These are phyloP conservation scores for Oxyteleia sp. DNA, from an alignment of 2,888 invertebrate genomes.

Conservation along the genomic window DNA sequence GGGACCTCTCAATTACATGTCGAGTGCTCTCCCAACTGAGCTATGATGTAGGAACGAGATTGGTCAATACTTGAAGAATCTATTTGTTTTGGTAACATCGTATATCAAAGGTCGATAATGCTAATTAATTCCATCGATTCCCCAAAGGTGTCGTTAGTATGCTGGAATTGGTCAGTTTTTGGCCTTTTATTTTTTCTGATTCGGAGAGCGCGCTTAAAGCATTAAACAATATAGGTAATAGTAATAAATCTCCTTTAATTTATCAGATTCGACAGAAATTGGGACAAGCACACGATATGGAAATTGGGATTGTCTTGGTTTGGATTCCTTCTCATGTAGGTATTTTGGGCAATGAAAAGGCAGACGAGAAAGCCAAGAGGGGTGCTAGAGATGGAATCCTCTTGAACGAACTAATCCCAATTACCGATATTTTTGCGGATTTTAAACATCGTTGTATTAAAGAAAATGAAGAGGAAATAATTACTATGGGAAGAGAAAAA, in stretches of 20 bases:
- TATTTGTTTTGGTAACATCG: no score
- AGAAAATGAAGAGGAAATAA: constrained; percentile 10
- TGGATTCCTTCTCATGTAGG: constrained; percentile 72
- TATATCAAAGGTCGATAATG: no score
- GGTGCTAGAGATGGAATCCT: background rate
- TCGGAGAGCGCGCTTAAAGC: constrained; percentile 58
- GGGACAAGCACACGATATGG: background rate
- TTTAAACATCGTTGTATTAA: constrained; percentile 22
- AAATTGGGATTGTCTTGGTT: constrained; percentile 34
- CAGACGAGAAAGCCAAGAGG: constrained; percentile 38
- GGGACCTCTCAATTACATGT: no score
- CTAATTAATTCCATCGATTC: no score
- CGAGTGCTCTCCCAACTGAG: no score
- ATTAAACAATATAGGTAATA: background rate
- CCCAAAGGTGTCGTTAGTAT: no score
- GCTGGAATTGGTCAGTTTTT: no score
- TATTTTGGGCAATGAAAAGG: constrained; percentile 63
- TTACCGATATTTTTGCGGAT: background rate
- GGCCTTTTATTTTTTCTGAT: constrained; percentile 59
- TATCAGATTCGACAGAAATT: constrained; percentile 15
- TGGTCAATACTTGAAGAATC: no score
- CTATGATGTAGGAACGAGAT: no score
- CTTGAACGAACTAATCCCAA: background rate
- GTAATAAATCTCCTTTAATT: constrained; percentile 8
- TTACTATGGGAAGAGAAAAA: constrained; percentile 13